Base-by-base conservation (phyloP, 2,888 invertebrate genomes). In the Acleris literana region DNA sequence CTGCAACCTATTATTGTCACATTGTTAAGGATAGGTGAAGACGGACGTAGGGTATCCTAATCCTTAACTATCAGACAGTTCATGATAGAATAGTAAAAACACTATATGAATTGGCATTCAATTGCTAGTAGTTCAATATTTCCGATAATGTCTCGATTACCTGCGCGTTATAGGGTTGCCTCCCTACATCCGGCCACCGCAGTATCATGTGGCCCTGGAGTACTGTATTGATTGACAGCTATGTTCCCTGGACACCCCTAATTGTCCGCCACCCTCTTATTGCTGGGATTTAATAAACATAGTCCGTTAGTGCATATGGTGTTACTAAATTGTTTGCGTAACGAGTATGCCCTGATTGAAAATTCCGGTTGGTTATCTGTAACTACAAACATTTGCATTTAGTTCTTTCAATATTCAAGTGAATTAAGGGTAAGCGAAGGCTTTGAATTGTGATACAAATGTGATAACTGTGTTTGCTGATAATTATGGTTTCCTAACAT, bases 281-380 rank as follows among this genome's bases (percentile, higher is more conserved):
- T 85, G 85, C 76, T 77, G 77, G 76, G 81, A 88, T 88, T 88
- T 85, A 88, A 88, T 88, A 88, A 86, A 86, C 87, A 85, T 79
- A 76, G 76, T 76, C 74, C 77, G 69, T 51, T 39, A 39, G 56
- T 57, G 66, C 48, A 66, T 66, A 55, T 57, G 53, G 46, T 63
- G 51, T 62, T 66, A 48, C 66, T 62, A 66, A 66, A 66, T 66
- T 62, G 62, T 66, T 66, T 62, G 62, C 57, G 39, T 53, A 62
- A 53, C 25, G 56, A 68, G 59, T 64, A 57, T 18, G 64, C 69
- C 39, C 22, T 63, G 68, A 69, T 66, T 63, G 62, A 63, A 61
- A 65, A 55, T 65, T 43, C 51, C 55, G 60, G 55, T 60, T 43
- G 60, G 51, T 51, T 65, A 44, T 61, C 55, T 51, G 33, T 55